phyloP scores from a whole-genome alignment of 1,140 invertebrate genomes.

The Hyphantria cunea region DNA sequence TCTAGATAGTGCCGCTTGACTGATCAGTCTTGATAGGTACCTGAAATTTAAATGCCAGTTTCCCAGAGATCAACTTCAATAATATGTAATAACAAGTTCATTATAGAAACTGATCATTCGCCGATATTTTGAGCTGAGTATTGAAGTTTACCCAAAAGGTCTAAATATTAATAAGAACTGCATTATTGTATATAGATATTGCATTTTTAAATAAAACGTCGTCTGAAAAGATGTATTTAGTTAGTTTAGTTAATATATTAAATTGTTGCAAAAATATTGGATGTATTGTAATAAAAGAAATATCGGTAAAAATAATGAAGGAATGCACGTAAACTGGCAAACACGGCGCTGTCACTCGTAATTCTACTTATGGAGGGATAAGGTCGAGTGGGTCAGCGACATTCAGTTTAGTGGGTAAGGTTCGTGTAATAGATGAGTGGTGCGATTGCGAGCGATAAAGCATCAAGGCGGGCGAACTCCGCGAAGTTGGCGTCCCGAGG shows the following conservation, averaged over 20 bases:
- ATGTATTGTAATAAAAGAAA: too few relatives aligned
- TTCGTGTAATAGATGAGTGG: conserved; percentile 58
- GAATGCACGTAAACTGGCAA: conserved; percentile 25
- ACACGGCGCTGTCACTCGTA: conserved; percentile 39
- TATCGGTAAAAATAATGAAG: conserved; percentile 29
- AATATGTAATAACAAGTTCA: conserved; percentile 38
- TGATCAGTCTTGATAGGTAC: conserved; percentile 70
- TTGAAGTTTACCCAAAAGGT: conserved; percentile 2
- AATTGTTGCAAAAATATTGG: too few relatives aligned
- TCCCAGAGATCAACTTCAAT: conserved; percentile 70
- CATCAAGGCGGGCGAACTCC: conserved; percentile 50
- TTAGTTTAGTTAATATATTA: too few relatives aligned
- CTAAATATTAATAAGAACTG: background rate
- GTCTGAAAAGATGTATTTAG: too few relatives aligned
- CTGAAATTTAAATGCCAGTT: conserved; percentile 75
- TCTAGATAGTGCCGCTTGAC: conserved; percentile 76
- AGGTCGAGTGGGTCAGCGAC: conserved; percentile 50
- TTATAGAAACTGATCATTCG: conserved; percentile 26
- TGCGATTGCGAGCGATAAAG: conserved; percentile 65
- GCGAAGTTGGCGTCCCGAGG: conserved; percentile 64
- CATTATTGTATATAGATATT: too few relatives aligned
- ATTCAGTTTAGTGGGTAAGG: conserved; percentile 60
- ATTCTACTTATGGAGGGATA: conserved; percentile 32
- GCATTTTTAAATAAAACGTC: too few relatives aligned
- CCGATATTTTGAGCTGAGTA: background rate